Evolutionary conservation across 2,113 vertebrate genomes (phyloP), one percentile per base, ranked within the genome.

Genomic region (Myotis yumanensis): DNA sequence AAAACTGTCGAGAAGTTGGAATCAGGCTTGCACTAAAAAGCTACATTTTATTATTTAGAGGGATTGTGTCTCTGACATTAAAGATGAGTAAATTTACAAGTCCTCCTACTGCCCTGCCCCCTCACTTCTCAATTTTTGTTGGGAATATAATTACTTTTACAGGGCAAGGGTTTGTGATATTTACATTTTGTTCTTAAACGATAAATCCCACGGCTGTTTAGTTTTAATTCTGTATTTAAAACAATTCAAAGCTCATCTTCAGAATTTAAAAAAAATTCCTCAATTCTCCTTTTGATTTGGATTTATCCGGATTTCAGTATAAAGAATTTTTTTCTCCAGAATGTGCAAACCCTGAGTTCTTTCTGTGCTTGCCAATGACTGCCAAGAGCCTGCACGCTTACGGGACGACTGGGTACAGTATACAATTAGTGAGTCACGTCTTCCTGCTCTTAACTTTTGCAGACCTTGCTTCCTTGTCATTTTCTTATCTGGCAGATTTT

Each of bases 181-280:
- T 91, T 89, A 85, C 32, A 89, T 88, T 90, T 88, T 94, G 22
- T 57, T 86, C 52, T 90, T 46, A 18, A 69, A 75, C 77, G 22
- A 66, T 64, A 89, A 43, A 30, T 64, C 62, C 35, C 81, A 89
- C 10, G 57, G 75, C 40, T 80, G 37, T 76, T 86, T 43, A 23
- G 25, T 89, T 57, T 57, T 90, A 28, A 20, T 37, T 82, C 64
- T 90, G 25, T 54, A 46, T 86, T 93, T 93, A 68, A 95, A 91
- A 93, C 10, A 28, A 66, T 37, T 95, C 30, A 79, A 89, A 95
- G 95, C 15, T 64, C 51, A 86, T 35, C 81, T 75, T 79, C 10
- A 62, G 6, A 23, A 32, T 80, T 86, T 68, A 4, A n/a, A 28
- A n/a, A 5, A 28, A 25, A 75, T n/a, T 83, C 30, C 37, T 91